Evolutionary conservation across 2,113 vertebrate species (phyloP).

Genomic region (Phaethornis superciliosus): DNA sequence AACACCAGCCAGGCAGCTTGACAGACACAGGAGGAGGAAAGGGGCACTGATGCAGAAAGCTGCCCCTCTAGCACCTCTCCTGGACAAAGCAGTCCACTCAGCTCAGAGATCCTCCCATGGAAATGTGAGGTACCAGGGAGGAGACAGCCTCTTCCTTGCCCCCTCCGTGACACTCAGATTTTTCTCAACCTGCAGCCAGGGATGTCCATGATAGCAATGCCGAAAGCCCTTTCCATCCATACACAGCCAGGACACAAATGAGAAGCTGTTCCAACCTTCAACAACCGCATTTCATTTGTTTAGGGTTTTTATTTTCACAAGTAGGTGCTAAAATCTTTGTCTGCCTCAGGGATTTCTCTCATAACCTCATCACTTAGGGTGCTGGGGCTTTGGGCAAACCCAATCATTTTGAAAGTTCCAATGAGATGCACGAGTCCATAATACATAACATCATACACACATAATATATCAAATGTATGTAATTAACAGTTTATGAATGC

Average conservation of each 20-base stretch:
- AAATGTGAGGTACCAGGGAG: background rate
- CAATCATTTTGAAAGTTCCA: background rate
- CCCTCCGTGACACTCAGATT: background rate
- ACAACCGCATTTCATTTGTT: background rate
- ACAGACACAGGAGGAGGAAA: background rate
- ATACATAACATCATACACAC: background rate
- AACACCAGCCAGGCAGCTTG: background rate
- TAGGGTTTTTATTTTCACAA: background rate
- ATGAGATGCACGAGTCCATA: background rate
- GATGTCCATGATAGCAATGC: background rate
- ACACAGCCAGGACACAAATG: background rate
- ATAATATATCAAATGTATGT: background rate
- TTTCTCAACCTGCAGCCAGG: background rate
- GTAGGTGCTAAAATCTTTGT: background rate
- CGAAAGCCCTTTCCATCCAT: background rate
- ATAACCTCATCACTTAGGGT: background rate
- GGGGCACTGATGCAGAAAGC: background rate
- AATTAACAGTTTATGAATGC: background rate
- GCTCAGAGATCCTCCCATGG: background rate
- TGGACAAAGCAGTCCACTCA: background rate
- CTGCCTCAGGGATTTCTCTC: background rate
- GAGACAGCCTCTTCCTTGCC: background rate
- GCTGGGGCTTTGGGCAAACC: background rate
- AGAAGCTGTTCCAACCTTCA: background rate
- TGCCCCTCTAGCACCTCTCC: background rate